phyloP scores from a whole-genome alignment of 2,797 vertebrate species.

The Macroramphosus scolopax region DNA sequence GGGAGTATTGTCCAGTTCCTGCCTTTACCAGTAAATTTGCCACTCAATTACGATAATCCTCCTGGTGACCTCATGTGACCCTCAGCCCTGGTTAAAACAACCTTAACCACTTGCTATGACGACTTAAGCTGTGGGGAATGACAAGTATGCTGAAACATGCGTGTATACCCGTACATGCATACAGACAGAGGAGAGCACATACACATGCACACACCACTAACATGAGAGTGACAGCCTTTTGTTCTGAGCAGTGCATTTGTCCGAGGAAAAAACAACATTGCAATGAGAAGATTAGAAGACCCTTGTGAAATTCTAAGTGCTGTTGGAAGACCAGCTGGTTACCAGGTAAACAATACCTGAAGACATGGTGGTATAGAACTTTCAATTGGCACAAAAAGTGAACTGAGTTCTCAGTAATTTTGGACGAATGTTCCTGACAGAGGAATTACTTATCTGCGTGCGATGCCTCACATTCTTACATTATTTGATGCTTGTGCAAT shows the following conservation, averaged over 20 bases:
- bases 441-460: too few species aligned
- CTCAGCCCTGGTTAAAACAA: slow-evolving; percentile 30
- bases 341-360: slow-evolving; percentile 15
- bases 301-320: slow-evolving; percentile 57
- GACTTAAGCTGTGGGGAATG: slow-evolving; percentile 66
- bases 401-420: background rate
- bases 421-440: background rate
- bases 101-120: slow-evolving; percentile 61
- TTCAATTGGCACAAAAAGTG: background rate
- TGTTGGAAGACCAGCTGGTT: slow-evolving; percentile 27
- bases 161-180: slow-evolving; percentile 1
- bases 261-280: slow-evolving; percentile 43
- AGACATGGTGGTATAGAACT: background rate
- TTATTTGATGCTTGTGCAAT: background rate
- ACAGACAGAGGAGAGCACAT: slow-evolving; percentile 8
- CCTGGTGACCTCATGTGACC: slow-evolving; percentile 58
- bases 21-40: slow-evolving; percentile 38
- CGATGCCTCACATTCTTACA: rapidly evolving
- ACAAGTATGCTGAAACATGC: slow-evolving; percentile 51
- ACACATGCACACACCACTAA: slow-evolving; percentile 10
- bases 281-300: slow-evolving; percentile 57
- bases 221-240: slow-evolving; percentile 40
- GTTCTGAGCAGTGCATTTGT: slow-evolving; percentile 23
- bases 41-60: slow-evolving; percentile 63
- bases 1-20: slow-evolving; percentile 3